Evolutionary conservation across 1,140 invertebrate genomes (phyloP), one percentile per base, ranked within the genome.

Genomic region (Platorchestia sp.): DNA sequence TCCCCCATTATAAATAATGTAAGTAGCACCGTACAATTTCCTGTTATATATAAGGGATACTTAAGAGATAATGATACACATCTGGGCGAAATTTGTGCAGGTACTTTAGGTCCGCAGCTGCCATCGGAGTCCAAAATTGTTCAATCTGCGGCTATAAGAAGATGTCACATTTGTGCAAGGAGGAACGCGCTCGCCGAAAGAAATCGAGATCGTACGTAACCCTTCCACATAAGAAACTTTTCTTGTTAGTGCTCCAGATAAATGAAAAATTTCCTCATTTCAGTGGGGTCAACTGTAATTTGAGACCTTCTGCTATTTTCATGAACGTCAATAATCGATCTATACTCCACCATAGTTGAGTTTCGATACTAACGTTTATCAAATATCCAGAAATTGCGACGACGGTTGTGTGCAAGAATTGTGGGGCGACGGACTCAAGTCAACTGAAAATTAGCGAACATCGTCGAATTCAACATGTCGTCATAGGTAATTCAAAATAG

Each of bases 41-140:
- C 45, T 93, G 91, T 93, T 93, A 93, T 93, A 93, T 93, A 93
- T 93, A 93, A 93, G 91, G 91, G 91, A 93, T 93, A 93, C 91
- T 93, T 93, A 93, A 45, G 91, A 93, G 43, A 93, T 93, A 93
- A 93, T 93, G 43, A 93, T 93, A 93, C 91, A 93, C 91, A 93
- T 93, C 91, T n/a, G 36, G 43, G 40, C 22, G 45, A 40, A 93
- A 93, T 93, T 93, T 93, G 45, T 45, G 45, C 91, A 93, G 91
- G 91, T 45, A 44, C 45, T 42, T 45, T 42, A 27, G 36, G 43
- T 93, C 36, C 40, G 43, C 5, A 93, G 91, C 91, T 93, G 40
- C 91, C 44, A 47, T 93, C 43, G 16, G 41, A 45, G 40, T 44
- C 91, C 36, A 93, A 93, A 93, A 93, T 93, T 42, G 91, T 40